These are phyloP conservation scores for Sinocyclocheilus rhinocerous DNA, from an alignment of 2,113 vertebrate species.

Conservation along the genomic window DNA sequence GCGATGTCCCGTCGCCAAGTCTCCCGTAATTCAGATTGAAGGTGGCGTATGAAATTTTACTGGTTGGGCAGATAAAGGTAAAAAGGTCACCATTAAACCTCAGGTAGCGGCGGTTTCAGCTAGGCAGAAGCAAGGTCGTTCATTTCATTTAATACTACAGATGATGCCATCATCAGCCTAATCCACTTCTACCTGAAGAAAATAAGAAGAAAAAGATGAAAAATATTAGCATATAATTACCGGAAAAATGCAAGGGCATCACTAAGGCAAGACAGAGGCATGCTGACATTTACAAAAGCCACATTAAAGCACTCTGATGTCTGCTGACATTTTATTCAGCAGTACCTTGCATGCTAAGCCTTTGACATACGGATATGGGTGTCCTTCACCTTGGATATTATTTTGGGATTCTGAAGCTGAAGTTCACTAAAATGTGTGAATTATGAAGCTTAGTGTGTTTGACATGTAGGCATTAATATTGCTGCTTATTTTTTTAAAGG, in stretches of 20 bases:
- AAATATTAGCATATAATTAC: constrained; percentile 55
- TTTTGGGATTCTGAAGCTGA: constrained; percentile 54
- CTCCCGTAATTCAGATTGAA: constrained; percentile 32
- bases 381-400: constrained; percentile 71
- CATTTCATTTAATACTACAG: constrained; percentile 60
- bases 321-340: constrained; percentile 74
- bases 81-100: constrained; percentile 52
- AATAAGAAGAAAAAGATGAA: constrained; percentile 48
- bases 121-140: constrained; percentile 61
- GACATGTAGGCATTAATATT: constrained; percentile 33
- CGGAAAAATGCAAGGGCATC: constrained; percentile 38
- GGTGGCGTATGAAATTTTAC: constrained; percentile 60
- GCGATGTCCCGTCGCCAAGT: constrained; percentile 65
- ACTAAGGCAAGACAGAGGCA: constrained; percentile 60
- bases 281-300: constrained; percentile 71
- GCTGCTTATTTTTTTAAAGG: background rate
- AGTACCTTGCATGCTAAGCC: constrained; percentile 57
- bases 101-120: constrained; percentile 48
- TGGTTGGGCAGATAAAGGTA: constrained; percentile 45
- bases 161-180: constrained; percentile 69
- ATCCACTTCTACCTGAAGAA: constrained; percentile 73
- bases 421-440: constrained; percentile 58
- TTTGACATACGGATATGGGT: constrained; percentile 65
- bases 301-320: constrained; percentile 63
- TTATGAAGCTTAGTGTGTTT: constrained; percentile 68